Evolutionary conservation across 2,797 vertebrate genomes (phyloP).

Genomic region (Phaenicophaeus curvirostris): DNA sequence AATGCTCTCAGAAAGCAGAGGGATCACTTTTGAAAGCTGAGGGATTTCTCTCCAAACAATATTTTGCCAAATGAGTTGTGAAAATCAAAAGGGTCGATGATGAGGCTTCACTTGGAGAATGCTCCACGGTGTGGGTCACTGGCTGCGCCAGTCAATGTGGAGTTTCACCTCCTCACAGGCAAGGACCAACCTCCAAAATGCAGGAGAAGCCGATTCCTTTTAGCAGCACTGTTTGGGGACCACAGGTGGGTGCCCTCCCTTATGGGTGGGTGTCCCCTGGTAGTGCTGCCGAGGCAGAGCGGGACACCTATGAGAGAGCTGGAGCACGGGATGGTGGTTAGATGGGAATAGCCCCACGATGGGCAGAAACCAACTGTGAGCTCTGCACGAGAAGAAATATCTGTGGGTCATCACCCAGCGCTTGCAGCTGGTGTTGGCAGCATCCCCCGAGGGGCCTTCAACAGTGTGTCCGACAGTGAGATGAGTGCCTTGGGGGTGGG

Average conservation of each 20-base stretch:
- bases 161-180: slow-evolving; percentile 47
- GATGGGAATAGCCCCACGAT: background rate
- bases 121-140: background rate
- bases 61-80: background rate
- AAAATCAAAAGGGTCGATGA: background rate
- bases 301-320: background rate
- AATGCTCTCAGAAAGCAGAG: background rate
- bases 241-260: background rate
- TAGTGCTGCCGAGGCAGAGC: background rate
- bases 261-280: background rate
- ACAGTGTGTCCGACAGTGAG: accelerated
- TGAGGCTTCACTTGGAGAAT: background rate
- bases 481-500: background rate
- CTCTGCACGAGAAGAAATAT: accelerated
- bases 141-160: background rate
- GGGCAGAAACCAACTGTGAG: background rate
- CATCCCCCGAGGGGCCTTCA: background rate
- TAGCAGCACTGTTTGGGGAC: accelerated
- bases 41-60: background rate
- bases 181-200: background rate
- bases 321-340: background rate
- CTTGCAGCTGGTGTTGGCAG: background rate
- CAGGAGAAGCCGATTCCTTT: slow-evolving; percentile 25
- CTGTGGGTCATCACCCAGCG: background rate
- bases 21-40: background rate